Conservation (phyloP, 2,888 invertebrate species). For the Atethmia centrago region DNA sequence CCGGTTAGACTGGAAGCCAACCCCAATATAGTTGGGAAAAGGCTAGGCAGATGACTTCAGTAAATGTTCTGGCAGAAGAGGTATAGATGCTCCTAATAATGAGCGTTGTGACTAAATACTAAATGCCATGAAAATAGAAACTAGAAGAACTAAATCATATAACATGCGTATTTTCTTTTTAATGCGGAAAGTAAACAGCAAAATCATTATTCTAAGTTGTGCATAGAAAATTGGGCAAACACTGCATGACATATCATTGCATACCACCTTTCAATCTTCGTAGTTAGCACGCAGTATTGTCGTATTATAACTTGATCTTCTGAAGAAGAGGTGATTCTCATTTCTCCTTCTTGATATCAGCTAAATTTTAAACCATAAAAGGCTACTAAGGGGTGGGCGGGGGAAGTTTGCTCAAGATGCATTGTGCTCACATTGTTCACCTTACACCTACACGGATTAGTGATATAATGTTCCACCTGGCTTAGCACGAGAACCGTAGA, state of each 20-base stretch:
- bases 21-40: too few species aligned
- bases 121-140: background rate
- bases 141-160: background rate
- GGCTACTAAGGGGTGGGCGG: background rate
- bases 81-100: background rate
- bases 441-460: background rate
- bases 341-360: background rate
- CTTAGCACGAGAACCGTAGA: too few species aligned
- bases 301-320: background rate
- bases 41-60: too few species aligned
- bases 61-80: background rate
- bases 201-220: constrained; percentile 5
- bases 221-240: constrained; percentile 24
- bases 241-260: constrained; percentile 53
- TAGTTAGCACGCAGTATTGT: constrained; percentile 32
- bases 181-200: background rate
- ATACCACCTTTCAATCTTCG: constrained; percentile 53
- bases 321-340: too few species aligned
- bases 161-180: constrained; percentile 36
- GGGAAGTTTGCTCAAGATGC: constrained; percentile 2
- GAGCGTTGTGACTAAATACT: background rate
- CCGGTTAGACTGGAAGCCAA: too few species aligned
- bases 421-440: background rate
- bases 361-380: background rate
- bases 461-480: background rate